These are phyloP conservation scores for Merops nubicus DNA, from an alignment of 2,113 vertebrate genomes.

Conservation along the genomic window DNA sequence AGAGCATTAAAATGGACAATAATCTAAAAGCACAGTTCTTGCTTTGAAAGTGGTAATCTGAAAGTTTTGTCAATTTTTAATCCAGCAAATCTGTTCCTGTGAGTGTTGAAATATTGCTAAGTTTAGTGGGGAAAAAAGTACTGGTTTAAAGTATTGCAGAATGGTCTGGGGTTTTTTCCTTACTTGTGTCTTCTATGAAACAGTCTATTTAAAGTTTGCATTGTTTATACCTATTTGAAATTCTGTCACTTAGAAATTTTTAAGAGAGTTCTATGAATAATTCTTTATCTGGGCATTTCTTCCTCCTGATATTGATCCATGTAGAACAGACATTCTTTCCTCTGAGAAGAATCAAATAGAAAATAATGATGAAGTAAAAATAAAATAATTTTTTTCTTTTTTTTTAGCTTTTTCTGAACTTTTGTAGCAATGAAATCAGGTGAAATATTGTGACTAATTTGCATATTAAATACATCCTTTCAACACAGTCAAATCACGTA, in stretches of 20 bases:
- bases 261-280: background rate
- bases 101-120: background rate
- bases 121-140: background rate
- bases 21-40: background rate
- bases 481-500: background rate
- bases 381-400: background rate
- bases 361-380: background rate
- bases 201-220: background rate
- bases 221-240: background rate
- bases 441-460: background rate
- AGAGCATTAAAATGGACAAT: conserved; percentile 19
- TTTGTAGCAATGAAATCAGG: background rate
- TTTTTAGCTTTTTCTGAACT: background rate
- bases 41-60: background rate
- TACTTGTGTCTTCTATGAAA: background rate
- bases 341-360: background rate
- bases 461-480: background rate
- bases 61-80: conserved; percentile 12
- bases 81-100: background rate
- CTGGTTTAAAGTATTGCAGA: background rate
- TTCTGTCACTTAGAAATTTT: background rate
- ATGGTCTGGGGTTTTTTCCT: background rate
- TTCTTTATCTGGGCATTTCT: background rate
- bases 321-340: background rate
- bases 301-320: background rate